phyloP scores from a whole-genome alignment of 2,797 vertebrate genomes.

The Gallinago stenura region DNA sequence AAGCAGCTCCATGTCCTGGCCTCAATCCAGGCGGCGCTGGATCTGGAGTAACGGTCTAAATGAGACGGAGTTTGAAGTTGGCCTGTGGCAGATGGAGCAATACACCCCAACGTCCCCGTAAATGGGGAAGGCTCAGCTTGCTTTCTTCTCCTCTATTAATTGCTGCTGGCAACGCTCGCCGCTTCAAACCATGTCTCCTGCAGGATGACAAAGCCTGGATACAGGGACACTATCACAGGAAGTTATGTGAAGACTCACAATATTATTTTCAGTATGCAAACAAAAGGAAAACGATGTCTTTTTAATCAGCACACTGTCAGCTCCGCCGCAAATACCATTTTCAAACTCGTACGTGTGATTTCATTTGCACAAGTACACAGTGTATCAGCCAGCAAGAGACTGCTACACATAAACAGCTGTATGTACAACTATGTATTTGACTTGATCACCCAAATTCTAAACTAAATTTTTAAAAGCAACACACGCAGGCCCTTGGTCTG shows the following conservation, averaged over 20 bases:
- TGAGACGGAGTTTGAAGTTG: not conserved
- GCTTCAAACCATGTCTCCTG: not conserved
- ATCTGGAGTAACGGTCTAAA: not conserved
- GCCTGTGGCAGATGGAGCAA: not conserved
- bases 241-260: not conserved
- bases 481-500: not conserved
- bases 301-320: not conserved
- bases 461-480: not conserved
- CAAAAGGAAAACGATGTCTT: not conserved
- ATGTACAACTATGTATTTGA: not conserved
- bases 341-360: rapidly evolving
- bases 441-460: not conserved
- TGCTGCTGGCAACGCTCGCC: not conserved
- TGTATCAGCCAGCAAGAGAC: not conserved
- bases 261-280: not conserved
- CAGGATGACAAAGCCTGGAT: not conserved
- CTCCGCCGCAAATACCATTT: not conserved
- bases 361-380: not conserved
- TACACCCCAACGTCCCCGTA: not conserved
- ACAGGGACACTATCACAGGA: not conserved
- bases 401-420: not conserved
- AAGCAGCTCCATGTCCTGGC: not conserved
- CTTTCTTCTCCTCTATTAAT: not conserved
- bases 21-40: not conserved
- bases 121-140: not conserved